phyloP scores from a whole-genome alignment of 30 jellyfish, hydroid and myxozoan genomes.

The Cassiopea xamachana region DNA sequence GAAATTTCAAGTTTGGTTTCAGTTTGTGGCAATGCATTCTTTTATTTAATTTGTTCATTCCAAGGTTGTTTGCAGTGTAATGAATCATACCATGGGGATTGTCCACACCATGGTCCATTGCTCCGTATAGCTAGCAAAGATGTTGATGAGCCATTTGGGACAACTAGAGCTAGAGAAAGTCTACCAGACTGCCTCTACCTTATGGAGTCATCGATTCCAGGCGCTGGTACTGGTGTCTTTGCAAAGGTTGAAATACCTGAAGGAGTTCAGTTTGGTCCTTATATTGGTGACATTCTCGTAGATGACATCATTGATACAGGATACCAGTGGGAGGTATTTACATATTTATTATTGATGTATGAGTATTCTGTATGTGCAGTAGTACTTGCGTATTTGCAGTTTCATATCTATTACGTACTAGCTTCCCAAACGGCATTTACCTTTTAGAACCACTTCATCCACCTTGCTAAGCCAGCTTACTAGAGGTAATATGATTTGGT shows the following conservation, averaged over 20 bases:
- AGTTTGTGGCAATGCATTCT: too few relatives aligned
- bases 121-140: conserved; percentile 40
- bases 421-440: too few relatives aligned
- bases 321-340: conserved; percentile 95
- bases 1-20: too few relatives aligned
- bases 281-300: conserved; percentile 71
- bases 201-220: conserved; percentile 68
- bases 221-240: conserved; percentile 96
- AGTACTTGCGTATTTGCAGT: too few relatives aligned
- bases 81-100: conserved; percentile 81
- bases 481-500: too few relatives aligned
- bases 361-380: too few relatives aligned
- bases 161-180: conserved; percentile 58
- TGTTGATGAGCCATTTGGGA: background rate
- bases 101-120: conserved; percentile 86
- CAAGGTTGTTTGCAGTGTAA: conserved; percentile 81
- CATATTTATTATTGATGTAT: background rate
- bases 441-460: too few relatives aligned
- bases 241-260: conserved; percentile 52
- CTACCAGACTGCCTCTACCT: conserved; percentile 85
- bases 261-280: conserved; percentile 93
- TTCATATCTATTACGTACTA: too few relatives aligned
- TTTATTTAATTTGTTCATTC: too few relatives aligned
- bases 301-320: conserved; percentile 79
- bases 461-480: too few relatives aligned